Conservation (phyloP, 2,113 vertebrate genomes). For the Silurus asotus region DNA sequence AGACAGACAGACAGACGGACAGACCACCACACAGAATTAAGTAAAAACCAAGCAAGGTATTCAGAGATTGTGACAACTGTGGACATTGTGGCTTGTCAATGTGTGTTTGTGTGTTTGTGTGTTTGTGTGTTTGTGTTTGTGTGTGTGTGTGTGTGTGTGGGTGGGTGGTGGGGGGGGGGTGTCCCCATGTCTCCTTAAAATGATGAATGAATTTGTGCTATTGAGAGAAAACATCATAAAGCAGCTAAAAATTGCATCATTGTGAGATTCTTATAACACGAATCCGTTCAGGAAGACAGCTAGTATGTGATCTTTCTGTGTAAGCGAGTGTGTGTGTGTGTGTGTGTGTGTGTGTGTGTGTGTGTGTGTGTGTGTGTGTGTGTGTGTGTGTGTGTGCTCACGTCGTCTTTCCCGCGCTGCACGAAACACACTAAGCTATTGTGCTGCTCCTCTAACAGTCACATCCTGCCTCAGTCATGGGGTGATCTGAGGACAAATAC, state of each 20-base stretch:
- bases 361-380: slow-evolving; percentile 1
- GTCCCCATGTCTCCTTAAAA: not conserved
- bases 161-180: not conserved
- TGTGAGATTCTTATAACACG: not conserved
- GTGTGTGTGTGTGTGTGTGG: no score
- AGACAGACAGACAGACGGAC: not conserved
- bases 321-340: slow-evolving; percentile 24
- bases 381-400: not conserved
- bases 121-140: no score
- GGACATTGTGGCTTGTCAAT: not conserved
- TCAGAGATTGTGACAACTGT: not conserved
- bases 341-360: slow-evolving; percentile 42
- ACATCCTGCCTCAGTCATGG: slow-evolving; percentile 55
- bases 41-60: not conserved
- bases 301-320: not conserved
- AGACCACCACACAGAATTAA: not conserved
- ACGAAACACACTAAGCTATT: slow-evolving; percentile 48
- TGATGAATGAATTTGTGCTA: not conserved
- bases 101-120: no score
- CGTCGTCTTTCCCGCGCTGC: slow-evolving; percentile 32
- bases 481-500: slow-evolving; percentile 55
- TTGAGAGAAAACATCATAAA: not conserved
- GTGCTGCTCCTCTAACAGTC: slow-evolving; percentile 46
- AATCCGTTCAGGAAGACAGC: not conserved
- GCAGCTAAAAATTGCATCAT: not conserved